Evolutionary conservation across 2,888 invertebrate genomes (phyloP).

Genomic region (Ecdyonurus torrentis): DNA sequence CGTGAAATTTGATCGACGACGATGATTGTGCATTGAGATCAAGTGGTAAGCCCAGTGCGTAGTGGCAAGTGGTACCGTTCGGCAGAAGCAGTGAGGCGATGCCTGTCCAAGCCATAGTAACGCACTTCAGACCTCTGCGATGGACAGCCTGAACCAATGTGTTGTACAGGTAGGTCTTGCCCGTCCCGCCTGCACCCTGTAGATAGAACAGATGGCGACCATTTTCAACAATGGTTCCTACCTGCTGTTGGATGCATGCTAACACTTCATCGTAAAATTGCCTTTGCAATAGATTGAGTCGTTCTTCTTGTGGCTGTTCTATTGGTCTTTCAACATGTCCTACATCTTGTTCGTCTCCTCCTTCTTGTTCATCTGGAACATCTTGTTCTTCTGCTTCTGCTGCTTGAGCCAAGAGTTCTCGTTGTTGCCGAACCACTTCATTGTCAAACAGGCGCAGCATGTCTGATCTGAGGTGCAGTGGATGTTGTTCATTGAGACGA

Average conservation of each 20-base stretch:
- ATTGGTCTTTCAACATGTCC: not conserved
- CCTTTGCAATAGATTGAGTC: not conserved
- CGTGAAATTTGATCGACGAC: not conserved
- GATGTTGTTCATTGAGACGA: too few relatives aligned
- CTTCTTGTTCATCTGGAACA: not conserved
- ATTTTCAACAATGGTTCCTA: not conserved
- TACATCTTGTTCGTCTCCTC: not conserved
- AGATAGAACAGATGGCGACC: not conserved
- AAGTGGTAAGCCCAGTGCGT: not conserved
- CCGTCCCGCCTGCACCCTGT: not conserved
- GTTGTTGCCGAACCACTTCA: too few relatives aligned
- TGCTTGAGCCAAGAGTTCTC: too few relatives aligned
- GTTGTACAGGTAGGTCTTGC: not conserved
- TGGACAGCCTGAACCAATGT: not conserved
- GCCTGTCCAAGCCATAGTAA: not conserved
- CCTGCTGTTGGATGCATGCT: too few relatives aligned
- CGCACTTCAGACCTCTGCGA: not conserved
- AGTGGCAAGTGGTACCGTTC: not conserved
- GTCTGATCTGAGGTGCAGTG: too few relatives aligned
- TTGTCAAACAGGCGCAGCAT: too few relatives aligned
- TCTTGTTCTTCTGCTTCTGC: not conserved
- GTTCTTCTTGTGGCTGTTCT: not conserved
- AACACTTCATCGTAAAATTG: too few relatives aligned
- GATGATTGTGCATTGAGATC: not conserved
- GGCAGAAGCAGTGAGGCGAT: not conserved